A percentile compares a stretch with the other conserved stretches of the same genome.
Evolutionary conservation across 2,797 vertebrate species (phyloP).

Genomic region (Loriculus beryllinus): DNA sequence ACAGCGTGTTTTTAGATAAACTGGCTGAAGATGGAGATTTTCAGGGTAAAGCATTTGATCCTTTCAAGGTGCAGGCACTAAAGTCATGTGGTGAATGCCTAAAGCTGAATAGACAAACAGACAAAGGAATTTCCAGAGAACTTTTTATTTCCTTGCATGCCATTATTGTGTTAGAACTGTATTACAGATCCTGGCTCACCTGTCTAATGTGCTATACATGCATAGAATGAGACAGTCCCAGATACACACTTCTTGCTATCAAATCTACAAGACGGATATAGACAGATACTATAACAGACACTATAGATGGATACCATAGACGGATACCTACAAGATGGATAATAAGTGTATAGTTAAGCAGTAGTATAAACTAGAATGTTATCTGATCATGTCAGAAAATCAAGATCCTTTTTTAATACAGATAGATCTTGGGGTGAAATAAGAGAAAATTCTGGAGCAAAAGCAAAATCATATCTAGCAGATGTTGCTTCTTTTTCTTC

Average conservation of each 20-base stretch:
- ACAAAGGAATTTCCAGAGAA: background rate
- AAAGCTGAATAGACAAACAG: background rate
- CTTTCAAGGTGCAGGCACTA: background rate
- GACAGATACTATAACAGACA: background rate
- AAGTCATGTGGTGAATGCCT: background rate
- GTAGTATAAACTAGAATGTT: background rate
- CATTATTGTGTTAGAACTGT: background rate
- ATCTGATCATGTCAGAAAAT: background rate
- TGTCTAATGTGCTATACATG: background rate
- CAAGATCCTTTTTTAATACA: background rate
- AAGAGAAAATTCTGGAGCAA: background rate
- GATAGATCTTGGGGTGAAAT: background rate
- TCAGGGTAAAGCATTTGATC: background rate
- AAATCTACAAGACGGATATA: background rate
- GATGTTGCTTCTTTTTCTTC: background rate
- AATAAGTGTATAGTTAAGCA: background rate
- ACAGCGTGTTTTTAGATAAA: background rate
- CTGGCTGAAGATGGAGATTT: background rate
- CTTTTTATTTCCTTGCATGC: background rate
- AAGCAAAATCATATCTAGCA: background rate
- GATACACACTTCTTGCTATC: background rate
- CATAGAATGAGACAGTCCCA: background rate
- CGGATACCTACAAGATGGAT: no score
- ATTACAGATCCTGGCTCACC: background rate
- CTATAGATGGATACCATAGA: no score